Conservation (phyloP, 1,140 invertebrate species). For the Drosophila biarmipes region DNA sequence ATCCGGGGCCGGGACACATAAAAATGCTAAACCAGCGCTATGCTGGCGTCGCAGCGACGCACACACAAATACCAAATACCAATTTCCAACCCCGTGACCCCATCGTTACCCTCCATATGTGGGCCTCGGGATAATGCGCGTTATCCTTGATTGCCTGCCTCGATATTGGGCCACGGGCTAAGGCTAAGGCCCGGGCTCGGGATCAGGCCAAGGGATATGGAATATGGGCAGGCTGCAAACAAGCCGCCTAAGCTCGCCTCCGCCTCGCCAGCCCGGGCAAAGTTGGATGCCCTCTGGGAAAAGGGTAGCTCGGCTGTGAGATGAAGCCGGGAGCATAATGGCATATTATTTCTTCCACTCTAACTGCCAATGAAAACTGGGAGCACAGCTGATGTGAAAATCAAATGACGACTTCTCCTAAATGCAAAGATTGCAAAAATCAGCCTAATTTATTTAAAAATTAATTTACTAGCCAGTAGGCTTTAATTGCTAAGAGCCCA, state of each 20-base stretch:
- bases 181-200: slow-evolving; percentile 20
- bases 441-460: too few relatives aligned
- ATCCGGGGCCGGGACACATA: slow-evolving; percentile 42
- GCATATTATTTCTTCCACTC: too few relatives aligned
- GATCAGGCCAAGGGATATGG: slow-evolving; percentile 20
- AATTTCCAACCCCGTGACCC: slow-evolving; percentile 32
- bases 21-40: slow-evolving; percentile 77
- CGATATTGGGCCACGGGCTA: slow-evolving; percentile 55
- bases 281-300: slow-evolving; percentile 11
- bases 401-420: too few relatives aligned
- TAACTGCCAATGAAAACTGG: too few relatives aligned
- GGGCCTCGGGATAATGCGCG: slow-evolving; percentile 65
- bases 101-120: slow-evolving; percentile 23
- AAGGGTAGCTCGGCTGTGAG: background rate
- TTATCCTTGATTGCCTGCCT: slow-evolving; percentile 78
- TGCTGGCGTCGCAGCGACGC: slow-evolving; percentile 65
- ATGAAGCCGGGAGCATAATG: background rate
- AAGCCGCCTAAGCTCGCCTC: slow-evolving; percentile 56
- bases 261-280: background rate
- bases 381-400: too few relatives aligned
- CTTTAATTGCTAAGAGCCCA: too few relatives aligned
- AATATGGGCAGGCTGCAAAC: slow-evolving; percentile 49
- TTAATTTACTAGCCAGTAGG: too few relatives aligned
- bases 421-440: too few relatives aligned
- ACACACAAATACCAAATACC: slow-evolving; percentile 34